Percentiles rank a stretch among this genome's conserved stretches.
phyloP scores from a whole-genome alignment of 2,113 vertebrate genomes.

The Beaufortia kweichowensis region DNA sequence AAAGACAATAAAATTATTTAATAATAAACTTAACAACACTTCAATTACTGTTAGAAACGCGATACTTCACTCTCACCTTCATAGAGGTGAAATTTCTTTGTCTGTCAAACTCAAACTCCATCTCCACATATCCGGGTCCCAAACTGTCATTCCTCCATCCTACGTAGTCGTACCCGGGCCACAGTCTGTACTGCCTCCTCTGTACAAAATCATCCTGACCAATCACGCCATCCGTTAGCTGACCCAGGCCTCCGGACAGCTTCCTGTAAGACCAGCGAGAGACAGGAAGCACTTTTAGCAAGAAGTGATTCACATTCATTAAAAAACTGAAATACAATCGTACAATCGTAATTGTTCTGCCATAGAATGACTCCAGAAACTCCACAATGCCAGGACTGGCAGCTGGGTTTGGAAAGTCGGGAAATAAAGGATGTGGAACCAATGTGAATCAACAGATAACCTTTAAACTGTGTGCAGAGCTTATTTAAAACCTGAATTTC shows the following conservation, averaged over 20 bases:
- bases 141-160: constrained; percentile 82
- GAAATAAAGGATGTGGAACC: neutral
- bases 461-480: neutral
- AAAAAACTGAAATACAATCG: neutral
- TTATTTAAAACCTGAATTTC: too few species aligned
- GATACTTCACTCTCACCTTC: constrained; percentile 70
- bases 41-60: too few species aligned
- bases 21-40: neutral
- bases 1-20: neutral
- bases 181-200: constrained; percentile 72
- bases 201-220: constrained; percentile 79
- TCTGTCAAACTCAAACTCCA: constrained; percentile 81
- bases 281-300: constrained; percentile 30
- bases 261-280: constrained; percentile 65
- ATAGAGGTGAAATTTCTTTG: constrained; percentile 82
- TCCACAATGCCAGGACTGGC: neutral
- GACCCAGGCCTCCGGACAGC: constrained; percentile 76
- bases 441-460: constrained; percentile 5
- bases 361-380: constrained; percentile 7
- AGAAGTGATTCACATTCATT: constrained; percentile 28
- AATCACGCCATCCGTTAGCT: constrained; percentile 80
- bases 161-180: constrained; percentile 83
- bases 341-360: constrained; percentile 31
- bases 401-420: neutral
- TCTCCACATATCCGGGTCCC: constrained; percentile 71